Conservation (phyloP, 2,113 vertebrate genomes). For the Rhipidura dahli region DNA sequence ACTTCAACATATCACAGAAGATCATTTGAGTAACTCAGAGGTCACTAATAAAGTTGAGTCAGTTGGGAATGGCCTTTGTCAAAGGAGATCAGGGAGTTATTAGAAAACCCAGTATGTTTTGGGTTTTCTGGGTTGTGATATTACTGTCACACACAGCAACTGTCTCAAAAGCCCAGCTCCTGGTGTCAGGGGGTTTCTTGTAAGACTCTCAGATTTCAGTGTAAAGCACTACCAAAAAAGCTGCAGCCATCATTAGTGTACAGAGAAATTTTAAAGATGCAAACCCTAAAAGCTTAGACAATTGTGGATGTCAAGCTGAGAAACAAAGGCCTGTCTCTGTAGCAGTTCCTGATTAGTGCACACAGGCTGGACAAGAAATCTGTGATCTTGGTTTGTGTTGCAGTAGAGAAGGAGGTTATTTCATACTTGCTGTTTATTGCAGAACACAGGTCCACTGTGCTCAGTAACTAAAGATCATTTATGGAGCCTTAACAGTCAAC, state of each 20-base stretch:
- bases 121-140: not conserved
- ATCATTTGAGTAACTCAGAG: not conserved
- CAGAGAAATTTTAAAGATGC: not conserved
- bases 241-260: not conserved
- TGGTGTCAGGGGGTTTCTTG: not conserved
- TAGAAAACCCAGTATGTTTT: not conserved
- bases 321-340: not conserved
- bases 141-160: not conserved
- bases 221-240: not conserved
- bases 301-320: not conserved
- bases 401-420: constrained; percentile 8
- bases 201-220: not conserved
- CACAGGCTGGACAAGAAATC: not conserved
- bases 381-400: not conserved
- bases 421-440: constrained; percentile 25
- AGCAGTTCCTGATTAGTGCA: not conserved
- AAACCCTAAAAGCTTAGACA: not conserved
- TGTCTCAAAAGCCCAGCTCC: not conserved
- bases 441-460: constrained; percentile 54
- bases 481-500: constrained; percentile 29
- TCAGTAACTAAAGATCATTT: constrained; percentile 40
- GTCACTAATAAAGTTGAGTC: not conserved
- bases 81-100: not conserved
- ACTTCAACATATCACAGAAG: not conserved
- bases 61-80: not conserved